Percentiles rank a stretch among this genome's conserved stretches.
Conservation (phyloP, 2,888 invertebrate genomes). For the Dicranocentrus wangi region DNA sequence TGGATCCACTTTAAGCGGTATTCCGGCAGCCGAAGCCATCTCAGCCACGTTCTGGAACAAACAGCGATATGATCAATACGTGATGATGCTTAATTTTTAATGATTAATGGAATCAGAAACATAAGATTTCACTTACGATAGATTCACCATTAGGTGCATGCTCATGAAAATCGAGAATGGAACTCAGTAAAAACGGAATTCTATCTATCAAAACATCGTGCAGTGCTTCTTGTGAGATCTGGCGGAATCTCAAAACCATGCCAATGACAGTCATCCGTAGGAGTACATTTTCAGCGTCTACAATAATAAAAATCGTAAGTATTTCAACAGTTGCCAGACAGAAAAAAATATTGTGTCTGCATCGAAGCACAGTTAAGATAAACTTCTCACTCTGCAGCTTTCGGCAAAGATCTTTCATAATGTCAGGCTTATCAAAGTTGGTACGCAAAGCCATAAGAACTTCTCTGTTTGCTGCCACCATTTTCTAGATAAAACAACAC, state of each 20-base stretch:
- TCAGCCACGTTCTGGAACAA: conserved; percentile 88
- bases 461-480: conserved; percentile 94
- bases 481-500: conserved; percentile 75
- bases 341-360: too few relatives aligned
- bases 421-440: conserved; percentile 98
- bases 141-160: conserved; percentile 93
- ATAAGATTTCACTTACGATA: conserved; percentile 75
- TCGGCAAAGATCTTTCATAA: conserved; percentile 97
- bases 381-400: conserved; percentile 82
- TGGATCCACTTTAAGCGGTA: conserved; percentile 95
- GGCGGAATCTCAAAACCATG: conserved; percentile 95
- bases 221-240: conserved; percentile 93
- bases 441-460: conserved; percentile 91
- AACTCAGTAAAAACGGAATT: conserved; percentile 95
- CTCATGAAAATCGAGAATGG: conserved; percentile 94
- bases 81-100: conserved; percentile 1
- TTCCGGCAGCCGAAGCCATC: conserved; percentile 97
- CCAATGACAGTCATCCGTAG: conserved; percentile 98
- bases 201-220: conserved; percentile 94
- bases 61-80: neutral
- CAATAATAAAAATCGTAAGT: conserved; percentile 27
- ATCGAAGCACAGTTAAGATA: too few relatives aligned
- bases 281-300: conserved; percentile 93
- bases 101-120: neutral
- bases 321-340: too few relatives aligned